Evolutionary conservation across 2,797 vertebrate genomes (phyloP), one percentile per base, ranked within the genome.

Genomic region (Alcedo atthis): DNA sequence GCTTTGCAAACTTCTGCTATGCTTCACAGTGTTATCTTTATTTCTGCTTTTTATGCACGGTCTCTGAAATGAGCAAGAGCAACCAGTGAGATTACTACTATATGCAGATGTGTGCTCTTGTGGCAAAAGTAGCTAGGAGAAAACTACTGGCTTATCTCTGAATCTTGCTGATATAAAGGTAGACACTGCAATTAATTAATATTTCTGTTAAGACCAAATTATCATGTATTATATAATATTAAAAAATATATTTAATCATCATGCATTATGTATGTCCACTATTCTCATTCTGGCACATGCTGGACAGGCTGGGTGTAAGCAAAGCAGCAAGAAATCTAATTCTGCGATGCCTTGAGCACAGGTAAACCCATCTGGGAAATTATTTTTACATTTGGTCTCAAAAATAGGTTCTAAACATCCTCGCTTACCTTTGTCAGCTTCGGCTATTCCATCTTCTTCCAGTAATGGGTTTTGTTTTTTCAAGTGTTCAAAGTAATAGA

Each of bases 371-470:
- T 19, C 14, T 58, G 51, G 54, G 46, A 75, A 68, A 45, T 28
- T 25, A 10, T 61, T 21, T 13, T 43, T 15, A 55, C 7, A 10
- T 68, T 66, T 37, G 12, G 28, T 62, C 54, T 69, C 58, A 90
- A 46, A 85, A 37, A 7, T 7, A 25, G 45, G 40, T 32, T 71
- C 57, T 66, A 42, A 74, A 35, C 40, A 91, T 32, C 33, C 33
- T 69, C 43, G 54, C 95, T 96, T 87, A 96, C 93, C 94, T 94
- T 57, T 51, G 48, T 87, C 76, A 90, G 73, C 86, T 92, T 82
- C 69, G 42, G 70, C 6, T 90, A 81, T 76, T 85, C 90, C 16
- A 7, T 54, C 69, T 85, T 93, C 94, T 81, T 85, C 58, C 73
- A 61, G 30, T 35, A 79, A 12, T 0, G 0, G 35, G 7, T 4